Percentiles rank a stretch among this genome's conserved stretches.
Conservation (phyloP, 2,888 invertebrate species). For the Cotesia congregata region DNA sequence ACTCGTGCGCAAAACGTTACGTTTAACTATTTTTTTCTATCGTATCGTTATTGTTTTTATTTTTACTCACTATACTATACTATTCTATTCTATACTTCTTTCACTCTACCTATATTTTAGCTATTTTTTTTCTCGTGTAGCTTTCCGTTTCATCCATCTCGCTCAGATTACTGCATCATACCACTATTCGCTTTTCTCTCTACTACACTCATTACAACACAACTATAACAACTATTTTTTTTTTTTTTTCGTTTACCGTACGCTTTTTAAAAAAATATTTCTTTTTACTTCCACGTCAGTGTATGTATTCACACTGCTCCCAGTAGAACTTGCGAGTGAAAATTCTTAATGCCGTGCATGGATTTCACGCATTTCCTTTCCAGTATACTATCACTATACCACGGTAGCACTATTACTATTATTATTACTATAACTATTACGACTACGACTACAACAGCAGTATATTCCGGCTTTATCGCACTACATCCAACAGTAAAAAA, state of each 20-base stretch:
- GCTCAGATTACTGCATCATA: neutral
- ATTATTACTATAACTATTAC: too few species aligned
- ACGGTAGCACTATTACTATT: too few species aligned
- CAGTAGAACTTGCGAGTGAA: slow-evolving; percentile 19
- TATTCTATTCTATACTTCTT: slow-evolving; percentile 25
- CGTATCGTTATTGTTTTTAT: slow-evolving; percentile 3
- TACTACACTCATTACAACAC: neutral
- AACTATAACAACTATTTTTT: slow-evolving; percentile 4
- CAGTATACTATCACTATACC: slow-evolving; percentile 11
- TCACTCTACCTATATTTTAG: slow-evolving; percentile 17
- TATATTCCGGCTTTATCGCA: neutral
- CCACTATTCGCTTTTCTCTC: neutral
- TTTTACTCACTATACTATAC: slow-evolving; percentile 8
- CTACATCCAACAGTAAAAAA: neutral
- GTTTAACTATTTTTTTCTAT: slow-evolving; percentile 28
- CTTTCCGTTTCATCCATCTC: neutral
- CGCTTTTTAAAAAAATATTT: slow-evolving; percentile 9
- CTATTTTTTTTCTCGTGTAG: neutral
- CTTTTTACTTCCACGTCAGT: neutral
- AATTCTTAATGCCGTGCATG: slow-evolving; percentile 35
- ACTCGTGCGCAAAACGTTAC: slow-evolving; percentile 34
- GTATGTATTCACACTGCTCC: slow-evolving; percentile 19
- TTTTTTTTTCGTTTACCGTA: slow-evolving; percentile 22
- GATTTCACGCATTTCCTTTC: slow-evolving; percentile 37
- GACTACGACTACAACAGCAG: too few species aligned